Conservation (phyloP, 1,140 invertebrate species). For the Drosophila pachea region DNA sequence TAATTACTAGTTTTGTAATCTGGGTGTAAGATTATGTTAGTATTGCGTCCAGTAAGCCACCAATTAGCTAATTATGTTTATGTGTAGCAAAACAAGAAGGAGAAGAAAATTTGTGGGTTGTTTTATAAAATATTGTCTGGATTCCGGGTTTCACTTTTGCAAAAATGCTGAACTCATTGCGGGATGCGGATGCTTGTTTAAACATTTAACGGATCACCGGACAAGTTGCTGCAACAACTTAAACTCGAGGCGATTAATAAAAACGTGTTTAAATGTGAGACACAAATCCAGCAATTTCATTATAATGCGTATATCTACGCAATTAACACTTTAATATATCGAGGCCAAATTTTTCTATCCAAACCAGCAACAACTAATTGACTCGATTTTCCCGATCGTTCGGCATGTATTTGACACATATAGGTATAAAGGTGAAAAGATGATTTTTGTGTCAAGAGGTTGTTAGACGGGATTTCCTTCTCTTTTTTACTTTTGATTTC, state of each 20-base stretch:
- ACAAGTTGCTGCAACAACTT: conserved; percentile 25
- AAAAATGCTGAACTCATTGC: conserved; percentile 5
- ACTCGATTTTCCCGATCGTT: neutral
- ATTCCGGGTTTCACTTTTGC: conserved; percentile 40
- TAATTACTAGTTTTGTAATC: neutral
- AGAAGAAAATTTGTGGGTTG: conserved; percentile 8
- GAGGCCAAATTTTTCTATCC: no score
- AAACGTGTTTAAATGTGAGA: conserved; percentile 28
- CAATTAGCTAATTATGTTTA: conserved; percentile 6
- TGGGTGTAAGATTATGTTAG: neutral
- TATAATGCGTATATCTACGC: no score
- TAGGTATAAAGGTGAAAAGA: conserved; percentile 8
- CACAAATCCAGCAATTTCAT: neutral
- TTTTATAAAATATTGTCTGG: conserved; percentile 1
- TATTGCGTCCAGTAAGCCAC: neutral
- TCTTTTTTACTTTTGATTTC: neutral
- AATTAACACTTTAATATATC: no score
- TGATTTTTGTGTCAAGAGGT: neutral
- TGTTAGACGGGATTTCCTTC: neutral
- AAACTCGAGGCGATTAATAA: conserved; percentile 20
- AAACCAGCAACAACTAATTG: no score
- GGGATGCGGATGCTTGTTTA: conserved; percentile 29
- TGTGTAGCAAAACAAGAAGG: neutral
- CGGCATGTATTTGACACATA: neutral
- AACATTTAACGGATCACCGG: conserved; percentile 16